Conservation (phyloP, 2,797 vertebrate species). For the Cossypha caffra region DNA sequence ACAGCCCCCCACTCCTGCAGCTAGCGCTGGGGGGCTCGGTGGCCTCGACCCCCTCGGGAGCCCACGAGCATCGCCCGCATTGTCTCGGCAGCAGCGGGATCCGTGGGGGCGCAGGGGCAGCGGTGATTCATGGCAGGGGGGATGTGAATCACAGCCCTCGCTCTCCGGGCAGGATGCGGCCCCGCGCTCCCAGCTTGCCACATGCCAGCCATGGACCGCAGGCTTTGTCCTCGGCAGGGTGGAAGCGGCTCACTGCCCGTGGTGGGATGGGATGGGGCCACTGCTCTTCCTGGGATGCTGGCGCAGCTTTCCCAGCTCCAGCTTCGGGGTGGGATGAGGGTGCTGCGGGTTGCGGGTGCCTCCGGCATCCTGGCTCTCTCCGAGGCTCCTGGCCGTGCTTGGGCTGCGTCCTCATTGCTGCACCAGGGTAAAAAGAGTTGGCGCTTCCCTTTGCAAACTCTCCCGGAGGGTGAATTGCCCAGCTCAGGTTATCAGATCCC, state of each 20-base stretch:
- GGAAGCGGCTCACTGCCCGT: neutral
- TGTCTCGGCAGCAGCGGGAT: neutral
- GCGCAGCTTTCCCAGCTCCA: neutral
- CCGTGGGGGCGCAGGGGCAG: neutral
- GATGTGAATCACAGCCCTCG: conserved; percentile 30
- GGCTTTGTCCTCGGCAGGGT: conserved; percentile 48
- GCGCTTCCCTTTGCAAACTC: neutral
- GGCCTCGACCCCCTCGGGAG: neutral
- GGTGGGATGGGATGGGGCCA: neutral
- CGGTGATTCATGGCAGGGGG: neutral
- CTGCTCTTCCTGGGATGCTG: neutral
- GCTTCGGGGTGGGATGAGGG: neutral
- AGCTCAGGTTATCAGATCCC: rapidly evolving
- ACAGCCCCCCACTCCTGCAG: neutral
- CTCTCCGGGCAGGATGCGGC: conserved; percentile 39
- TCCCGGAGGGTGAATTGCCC: neutral
- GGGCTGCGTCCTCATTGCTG: neutral
- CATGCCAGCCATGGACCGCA: conserved; percentile 12
- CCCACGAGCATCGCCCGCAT: neutral
- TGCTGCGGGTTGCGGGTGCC: neutral
- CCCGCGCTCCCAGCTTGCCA: neutral
- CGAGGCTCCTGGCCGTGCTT: rapidly evolving
- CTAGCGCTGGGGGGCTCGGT: neutral
- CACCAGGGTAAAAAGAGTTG: neutral
- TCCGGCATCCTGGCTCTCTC: neutral